These are phyloP conservation scores for Datnioides undecimradiatus DNA, from an alignment of 2,113 vertebrate genomes.

Conservation along the genomic window DNA sequence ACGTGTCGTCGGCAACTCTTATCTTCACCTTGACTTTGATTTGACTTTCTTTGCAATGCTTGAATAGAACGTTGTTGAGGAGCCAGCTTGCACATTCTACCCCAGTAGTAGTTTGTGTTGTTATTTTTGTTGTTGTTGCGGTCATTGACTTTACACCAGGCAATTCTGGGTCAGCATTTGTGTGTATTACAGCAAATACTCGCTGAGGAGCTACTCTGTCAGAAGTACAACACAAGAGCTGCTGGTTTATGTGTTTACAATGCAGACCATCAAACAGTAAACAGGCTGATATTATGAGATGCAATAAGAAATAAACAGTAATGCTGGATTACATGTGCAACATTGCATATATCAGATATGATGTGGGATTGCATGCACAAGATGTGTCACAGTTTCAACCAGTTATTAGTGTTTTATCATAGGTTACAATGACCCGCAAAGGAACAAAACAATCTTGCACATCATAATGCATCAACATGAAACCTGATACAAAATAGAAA, in stretches of 20 bases:
- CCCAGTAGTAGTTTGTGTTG: not conserved
- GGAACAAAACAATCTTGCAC: no score
- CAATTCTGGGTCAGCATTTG: not conserved
- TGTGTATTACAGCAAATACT: not conserved
- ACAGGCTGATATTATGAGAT: not conserved
- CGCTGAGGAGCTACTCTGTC: not conserved
- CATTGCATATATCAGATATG: no score
- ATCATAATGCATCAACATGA: no score
- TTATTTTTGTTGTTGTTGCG: not conserved
- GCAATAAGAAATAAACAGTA: not conserved
- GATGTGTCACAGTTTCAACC: no score
- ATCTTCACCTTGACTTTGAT: slow-evolving; percentile 3
- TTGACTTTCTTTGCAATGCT: slow-evolving; percentile 28
- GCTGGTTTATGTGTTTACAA: not conserved
- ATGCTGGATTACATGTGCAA: no score
- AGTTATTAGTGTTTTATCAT: no score
- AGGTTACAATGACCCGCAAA: no score
- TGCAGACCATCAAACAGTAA: not conserved
- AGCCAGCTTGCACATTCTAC: not conserved
- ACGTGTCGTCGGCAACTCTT: not conserved
- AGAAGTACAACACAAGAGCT: not conserved
- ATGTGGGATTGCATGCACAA: no score
- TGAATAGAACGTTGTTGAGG: not conserved
- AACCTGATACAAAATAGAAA: no score
- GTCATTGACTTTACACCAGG: not conserved